phyloP scores from a whole-genome alignment of 2,113 vertebrate genomes.

The Nannospalax galili region DNA sequence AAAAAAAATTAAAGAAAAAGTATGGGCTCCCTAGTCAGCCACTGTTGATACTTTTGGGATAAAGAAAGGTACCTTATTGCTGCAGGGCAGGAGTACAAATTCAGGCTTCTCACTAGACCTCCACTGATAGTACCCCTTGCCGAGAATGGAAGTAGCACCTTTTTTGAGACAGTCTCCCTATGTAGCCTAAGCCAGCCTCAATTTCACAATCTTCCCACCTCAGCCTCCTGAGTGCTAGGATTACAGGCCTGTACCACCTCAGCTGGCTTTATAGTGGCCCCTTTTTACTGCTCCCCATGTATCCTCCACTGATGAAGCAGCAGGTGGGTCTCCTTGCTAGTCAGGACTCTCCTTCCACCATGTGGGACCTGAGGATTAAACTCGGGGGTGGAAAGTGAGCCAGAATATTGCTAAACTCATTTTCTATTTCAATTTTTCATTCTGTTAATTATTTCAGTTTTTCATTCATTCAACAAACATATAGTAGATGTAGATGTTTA shows the following conservation, averaged over 20 bases:
- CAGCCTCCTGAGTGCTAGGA: not conserved
- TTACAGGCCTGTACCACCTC: not conserved
- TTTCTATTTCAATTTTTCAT: not conserved
- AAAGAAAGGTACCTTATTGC: not conserved
- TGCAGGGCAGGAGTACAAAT: slow-evolving; percentile 21
- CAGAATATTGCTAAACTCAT: not conserved
- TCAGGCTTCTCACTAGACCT: not conserved
- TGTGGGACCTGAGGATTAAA: not conserved
- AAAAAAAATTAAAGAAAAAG: slow-evolving; percentile 22
- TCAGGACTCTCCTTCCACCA: not conserved
- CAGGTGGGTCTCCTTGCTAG: not conserved
- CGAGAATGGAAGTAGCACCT: not conserved
- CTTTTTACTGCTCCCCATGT: slow-evolving; percentile 15
- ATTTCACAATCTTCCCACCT: not conserved
- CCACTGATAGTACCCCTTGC: not conserved
- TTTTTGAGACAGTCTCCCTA: not conserved
- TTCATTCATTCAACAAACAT: slow-evolving; percentile 11
- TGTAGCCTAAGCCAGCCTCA: not conserved
- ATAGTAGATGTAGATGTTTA: slow-evolving; percentile 16
- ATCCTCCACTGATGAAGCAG: not conserved
- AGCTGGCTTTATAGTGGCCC: not conserved
- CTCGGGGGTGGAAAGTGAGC: not conserved
- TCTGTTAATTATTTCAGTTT: not conserved
- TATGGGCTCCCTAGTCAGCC: not conserved
- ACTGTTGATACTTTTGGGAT: not conserved